Percentiles rank a stretch among this genome's conserved stretches.
Conservation (phyloP, 1,140 invertebrate species). For the Whitmania pigra region DNA sequence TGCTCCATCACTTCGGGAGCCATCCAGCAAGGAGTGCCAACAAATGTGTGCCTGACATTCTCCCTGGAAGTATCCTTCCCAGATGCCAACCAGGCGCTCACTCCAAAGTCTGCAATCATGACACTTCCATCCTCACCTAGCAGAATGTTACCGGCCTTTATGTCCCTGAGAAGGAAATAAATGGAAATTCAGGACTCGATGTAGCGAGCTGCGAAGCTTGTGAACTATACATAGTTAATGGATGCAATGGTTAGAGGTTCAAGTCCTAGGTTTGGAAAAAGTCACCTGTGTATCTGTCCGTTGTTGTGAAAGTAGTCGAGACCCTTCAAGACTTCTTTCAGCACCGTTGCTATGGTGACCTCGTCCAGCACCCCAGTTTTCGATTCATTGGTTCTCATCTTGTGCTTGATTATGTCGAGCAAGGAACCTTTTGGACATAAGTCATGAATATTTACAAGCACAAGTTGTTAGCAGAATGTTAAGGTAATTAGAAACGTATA, state of each 20-base stretch:
- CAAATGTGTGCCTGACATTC: slow-evolving; percentile 89
- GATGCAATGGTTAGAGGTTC: neutral
- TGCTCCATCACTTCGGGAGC: slow-evolving; percentile 99
- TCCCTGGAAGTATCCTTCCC: slow-evolving; percentile 73
- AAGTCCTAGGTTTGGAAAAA: neutral
- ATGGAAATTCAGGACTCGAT: neutral
- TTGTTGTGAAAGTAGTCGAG: slow-evolving; percentile 98
- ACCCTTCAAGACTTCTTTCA: slow-evolving; percentile 94
- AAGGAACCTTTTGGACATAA: slow-evolving; percentile 61
- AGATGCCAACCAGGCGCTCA: slow-evolving; percentile 72
- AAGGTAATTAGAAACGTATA: neutral
- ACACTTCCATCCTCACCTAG: slow-evolving; percentile 94
- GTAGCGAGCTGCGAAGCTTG: neutral
- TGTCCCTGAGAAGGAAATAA: slow-evolving; percentile 58
- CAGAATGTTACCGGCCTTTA: slow-evolving; percentile 95
- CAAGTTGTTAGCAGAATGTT: neutral
- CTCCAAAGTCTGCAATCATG: slow-evolving; percentile 67
- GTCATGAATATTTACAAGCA: slow-evolving; percentile 2
- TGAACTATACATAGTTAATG: no score
- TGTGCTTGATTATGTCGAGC: slow-evolving; percentile 93
- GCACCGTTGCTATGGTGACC: slow-evolving; percentile 89
- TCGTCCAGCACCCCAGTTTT: slow-evolving; percentile 91
- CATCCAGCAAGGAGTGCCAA: slow-evolving; percentile 98
- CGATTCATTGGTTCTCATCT: slow-evolving; percentile 77
- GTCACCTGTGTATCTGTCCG: slow-evolving; percentile 87